Conservation (phyloP, 2,888 invertebrate species). For the Ligdia adustata region DNA sequence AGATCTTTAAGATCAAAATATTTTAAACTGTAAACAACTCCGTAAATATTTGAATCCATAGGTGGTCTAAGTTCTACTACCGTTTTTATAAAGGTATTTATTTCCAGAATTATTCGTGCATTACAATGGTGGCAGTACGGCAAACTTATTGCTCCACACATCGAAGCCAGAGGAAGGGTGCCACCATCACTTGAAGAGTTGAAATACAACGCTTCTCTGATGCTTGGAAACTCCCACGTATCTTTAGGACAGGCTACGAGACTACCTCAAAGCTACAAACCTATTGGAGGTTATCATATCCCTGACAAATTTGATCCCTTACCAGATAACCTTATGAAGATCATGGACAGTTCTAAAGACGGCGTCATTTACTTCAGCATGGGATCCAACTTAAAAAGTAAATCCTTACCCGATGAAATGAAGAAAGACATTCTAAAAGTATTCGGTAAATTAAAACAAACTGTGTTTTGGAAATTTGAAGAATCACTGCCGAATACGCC, state of each 20-base stretch:
- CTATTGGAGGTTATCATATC: constrained; percentile 64
- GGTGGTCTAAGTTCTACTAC: no score
- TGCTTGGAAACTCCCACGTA: constrained; percentile 57
- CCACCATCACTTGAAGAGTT: constrained; percentile 48
- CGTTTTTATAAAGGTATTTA: no score
- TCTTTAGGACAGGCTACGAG: constrained; percentile 46
- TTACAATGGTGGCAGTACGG: constrained; percentile 23
- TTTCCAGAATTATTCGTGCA: constrained; percentile 18
- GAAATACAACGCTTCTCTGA: constrained; percentile 55
- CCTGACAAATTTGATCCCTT: constrained; percentile 50
- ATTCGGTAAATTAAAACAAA: constrained; percentile 70
- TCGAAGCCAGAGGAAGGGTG: constrained; percentile 45
- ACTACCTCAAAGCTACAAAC: constrained; percentile 57
- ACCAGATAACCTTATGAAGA: constrained; percentile 59
- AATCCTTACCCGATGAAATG: constrained; percentile 53
- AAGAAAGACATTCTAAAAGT: constrained; percentile 56
- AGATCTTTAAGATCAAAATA: no score
- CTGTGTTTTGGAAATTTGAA: constrained; percentile 78
- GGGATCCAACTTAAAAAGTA: constrained; percentile 69
- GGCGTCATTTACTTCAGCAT: constrained; percentile 80
- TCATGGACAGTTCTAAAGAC: constrained; percentile 64
- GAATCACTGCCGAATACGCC: constrained; percentile 55
- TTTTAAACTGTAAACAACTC: no score
- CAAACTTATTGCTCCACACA: constrained; percentile 38
- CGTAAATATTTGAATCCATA: no score